Evolutionary conservation across 2,888 invertebrate species (phyloP).

Genomic region (Tridacna gigas): DNA sequence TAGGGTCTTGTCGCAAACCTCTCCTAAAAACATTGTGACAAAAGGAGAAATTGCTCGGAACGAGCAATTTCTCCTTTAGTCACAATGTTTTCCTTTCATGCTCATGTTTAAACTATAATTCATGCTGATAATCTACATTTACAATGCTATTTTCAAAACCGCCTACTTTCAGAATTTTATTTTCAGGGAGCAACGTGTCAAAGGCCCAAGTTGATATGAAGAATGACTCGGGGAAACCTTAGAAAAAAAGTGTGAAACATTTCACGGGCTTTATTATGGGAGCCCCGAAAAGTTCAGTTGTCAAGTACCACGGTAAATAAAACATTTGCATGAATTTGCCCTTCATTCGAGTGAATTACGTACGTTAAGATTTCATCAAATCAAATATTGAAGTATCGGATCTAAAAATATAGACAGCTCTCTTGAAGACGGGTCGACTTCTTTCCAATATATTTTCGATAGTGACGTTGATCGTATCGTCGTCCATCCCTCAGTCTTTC

Average conservation of each 20-base stretch:
- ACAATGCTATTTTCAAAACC: neutral
- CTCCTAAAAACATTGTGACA: neutral
- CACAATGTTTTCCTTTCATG: too few relatives aligned
- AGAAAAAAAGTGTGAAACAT: constrained; percentile 39
- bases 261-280: constrained; percentile 11
- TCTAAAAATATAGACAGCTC: too few relatives aligned
- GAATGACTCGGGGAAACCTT: constrained; percentile 45
- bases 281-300: constrained; percentile 12
- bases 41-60: neutral
- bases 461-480: too few relatives aligned
- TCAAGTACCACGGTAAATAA: too few relatives aligned
- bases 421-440: too few relatives aligned
- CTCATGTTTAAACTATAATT: neutral
- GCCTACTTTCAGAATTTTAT: neutral
- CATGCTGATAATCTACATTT: neutral
- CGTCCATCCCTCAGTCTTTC: too few relatives aligned
- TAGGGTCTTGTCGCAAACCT: neutral
- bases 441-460: too few relatives aligned
- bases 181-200: neutral
- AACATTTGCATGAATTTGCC: too few relatives aligned
- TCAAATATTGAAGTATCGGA: too few relatives aligned
- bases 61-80: neutral
- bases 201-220: constrained; percentile 35
- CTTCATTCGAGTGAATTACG: too few relatives aligned
- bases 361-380: too few relatives aligned